A percentile compares a stretch with the other conserved stretches of the same genome.
Evolutionary conservation across 2,888 invertebrate species (phyloP).

Genomic region (Elegia similella): DNA sequence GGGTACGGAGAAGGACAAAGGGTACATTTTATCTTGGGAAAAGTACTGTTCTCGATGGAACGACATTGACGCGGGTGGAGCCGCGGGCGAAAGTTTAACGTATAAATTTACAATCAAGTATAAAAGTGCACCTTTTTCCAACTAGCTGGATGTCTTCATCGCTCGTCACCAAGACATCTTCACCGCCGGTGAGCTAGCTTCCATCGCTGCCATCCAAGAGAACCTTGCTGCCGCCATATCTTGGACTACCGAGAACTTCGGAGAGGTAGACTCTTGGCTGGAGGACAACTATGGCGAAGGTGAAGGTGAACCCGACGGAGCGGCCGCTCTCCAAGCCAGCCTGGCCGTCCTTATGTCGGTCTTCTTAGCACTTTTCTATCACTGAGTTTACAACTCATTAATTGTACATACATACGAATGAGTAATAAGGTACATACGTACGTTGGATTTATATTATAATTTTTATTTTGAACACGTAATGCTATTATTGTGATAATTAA

Average conservation of each 20-base stretch:
- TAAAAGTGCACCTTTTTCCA: conserved; percentile 27
- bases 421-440: too few species aligned
- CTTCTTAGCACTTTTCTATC: conserved; percentile 41
- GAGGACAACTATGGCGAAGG: conserved; percentile 42
- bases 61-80: too few species aligned
- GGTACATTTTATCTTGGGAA: too few species aligned
- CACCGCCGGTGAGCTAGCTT: conserved; percentile 59
- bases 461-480: not conserved
- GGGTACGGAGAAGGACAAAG: too few species aligned
- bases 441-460: too few species aligned
- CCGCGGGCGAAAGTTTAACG: too few species aligned
- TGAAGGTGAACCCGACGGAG: conserved; percentile 42
- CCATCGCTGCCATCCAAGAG: conserved; percentile 57
- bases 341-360: conserved; percentile 51
- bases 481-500: not conserved
- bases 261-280: conserved; percentile 54
- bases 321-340: conserved; percentile 44
- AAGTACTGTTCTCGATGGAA: too few species aligned
- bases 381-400: too few species aligned
- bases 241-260: conserved; percentile 53
- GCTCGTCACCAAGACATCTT: conserved; percentile 47
- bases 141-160: conserved; percentile 46
- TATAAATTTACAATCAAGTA: too few species aligned
- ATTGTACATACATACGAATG: too few species aligned
- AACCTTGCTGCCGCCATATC: conserved; percentile 64